phyloP scores from a whole-genome alignment of 2,797 vertebrate species.

The Prunella strophiata region DNA sequence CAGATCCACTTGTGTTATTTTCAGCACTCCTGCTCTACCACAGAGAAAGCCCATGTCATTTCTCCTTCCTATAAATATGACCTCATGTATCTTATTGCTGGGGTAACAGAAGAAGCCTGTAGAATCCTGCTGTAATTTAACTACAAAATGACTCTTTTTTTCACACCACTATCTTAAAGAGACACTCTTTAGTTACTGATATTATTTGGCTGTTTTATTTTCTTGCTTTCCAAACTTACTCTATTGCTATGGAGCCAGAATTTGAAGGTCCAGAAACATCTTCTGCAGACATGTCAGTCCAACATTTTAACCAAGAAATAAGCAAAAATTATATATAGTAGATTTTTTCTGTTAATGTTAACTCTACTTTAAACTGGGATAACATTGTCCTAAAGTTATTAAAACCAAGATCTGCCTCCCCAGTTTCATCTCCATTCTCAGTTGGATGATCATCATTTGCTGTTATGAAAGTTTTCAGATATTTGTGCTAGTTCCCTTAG shows the following conservation, averaged over 20 bases:
- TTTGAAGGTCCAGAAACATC: neutral
- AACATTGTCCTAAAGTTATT: neutral
- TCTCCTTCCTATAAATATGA: neutral
- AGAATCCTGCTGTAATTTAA: neutral
- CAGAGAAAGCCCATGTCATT: accelerated
- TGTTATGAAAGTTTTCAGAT: neutral
- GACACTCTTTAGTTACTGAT: neutral
- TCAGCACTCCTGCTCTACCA: neutral
- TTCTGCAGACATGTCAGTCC: neutral
- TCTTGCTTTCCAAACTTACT: neutral
- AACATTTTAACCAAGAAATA: neutral
- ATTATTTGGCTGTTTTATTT: neutral
- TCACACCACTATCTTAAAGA: neutral
- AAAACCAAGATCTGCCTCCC: neutral
- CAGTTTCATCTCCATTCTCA: neutral
- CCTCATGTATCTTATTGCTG: neutral
- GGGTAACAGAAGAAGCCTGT: neutral
- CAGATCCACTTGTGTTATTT: neutral
- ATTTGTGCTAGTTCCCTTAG: neutral
- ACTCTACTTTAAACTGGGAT: neutral
- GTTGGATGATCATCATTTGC: neutral
- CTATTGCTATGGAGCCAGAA: neutral
- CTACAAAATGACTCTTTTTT: neutral
- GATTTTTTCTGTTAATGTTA: neutral
- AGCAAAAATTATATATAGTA: neutral